phyloP scores from a whole-genome alignment of 2,113 vertebrate genomes.

The Cynopterus brachyotis region DNA sequence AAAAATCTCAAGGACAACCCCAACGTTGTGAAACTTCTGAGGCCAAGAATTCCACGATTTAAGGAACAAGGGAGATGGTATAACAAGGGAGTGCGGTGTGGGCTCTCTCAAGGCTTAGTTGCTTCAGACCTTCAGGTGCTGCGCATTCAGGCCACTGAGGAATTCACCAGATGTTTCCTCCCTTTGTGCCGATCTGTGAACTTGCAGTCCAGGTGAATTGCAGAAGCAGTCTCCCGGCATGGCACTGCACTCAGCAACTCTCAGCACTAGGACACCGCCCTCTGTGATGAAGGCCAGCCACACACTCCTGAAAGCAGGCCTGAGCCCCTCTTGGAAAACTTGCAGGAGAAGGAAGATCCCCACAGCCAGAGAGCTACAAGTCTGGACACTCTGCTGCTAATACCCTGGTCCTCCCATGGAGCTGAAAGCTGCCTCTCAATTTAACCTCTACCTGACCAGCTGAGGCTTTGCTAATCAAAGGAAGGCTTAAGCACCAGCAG shows the following conservation, averaged over 20 bases:
- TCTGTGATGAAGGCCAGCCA: not conserved
- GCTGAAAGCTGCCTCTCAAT: not conserved
- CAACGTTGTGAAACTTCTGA: not conserved
- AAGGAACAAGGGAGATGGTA: not conserved
- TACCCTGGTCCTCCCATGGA: not conserved
- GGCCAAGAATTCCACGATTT: not conserved
- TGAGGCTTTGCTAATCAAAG: not conserved
- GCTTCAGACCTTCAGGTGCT: not conserved
- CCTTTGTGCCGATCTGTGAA: not conserved
- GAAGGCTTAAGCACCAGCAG: not conserved
- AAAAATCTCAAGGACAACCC: not conserved
- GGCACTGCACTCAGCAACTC: not conserved
- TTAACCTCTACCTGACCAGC: not conserved
- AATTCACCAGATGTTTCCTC: not conserved
- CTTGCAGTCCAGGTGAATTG: not conserved
- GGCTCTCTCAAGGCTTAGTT: not conserved
- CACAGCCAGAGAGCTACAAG: not conserved
- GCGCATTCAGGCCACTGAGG: not conserved
- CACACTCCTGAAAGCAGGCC: not conserved
- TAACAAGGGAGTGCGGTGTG: accelerated
- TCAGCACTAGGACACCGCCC: not conserved
- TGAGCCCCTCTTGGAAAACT: not conserved
- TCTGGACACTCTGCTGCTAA: not conserved
- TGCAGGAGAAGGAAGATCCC: not conserved
- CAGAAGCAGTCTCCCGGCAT: not conserved